Evolutionary conservation across 2,888 invertebrate species (phyloP).

Genomic region (Eilema sororculum): DNA sequence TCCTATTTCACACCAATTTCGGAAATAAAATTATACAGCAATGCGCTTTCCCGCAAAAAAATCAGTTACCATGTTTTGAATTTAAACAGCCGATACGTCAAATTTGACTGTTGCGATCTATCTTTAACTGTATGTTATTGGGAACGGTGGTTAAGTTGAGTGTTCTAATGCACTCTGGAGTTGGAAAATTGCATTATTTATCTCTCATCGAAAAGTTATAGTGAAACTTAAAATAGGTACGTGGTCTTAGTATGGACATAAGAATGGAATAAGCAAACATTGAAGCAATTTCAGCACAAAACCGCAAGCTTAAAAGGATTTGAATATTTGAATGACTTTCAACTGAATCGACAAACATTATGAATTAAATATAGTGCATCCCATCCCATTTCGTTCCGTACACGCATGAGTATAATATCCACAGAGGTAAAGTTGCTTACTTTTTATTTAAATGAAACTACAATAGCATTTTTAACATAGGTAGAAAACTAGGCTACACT

Average conservation of each 20-base stretch:
- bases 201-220: background rate
- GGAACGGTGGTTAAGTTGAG: too few relatives aligned
- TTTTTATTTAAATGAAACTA: background rate
- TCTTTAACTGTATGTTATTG: too few relatives aligned
- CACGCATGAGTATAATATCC: slow-evolving; percentile 1
- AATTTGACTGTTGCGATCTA: too few relatives aligned
- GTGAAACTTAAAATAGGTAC: background rate
- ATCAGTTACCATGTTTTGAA: too few relatives aligned
- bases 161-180: too few relatives aligned
- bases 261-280: slow-evolving; percentile 12
- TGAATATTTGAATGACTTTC: slow-evolving; percentile 10
- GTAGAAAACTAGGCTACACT: background rate
- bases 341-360: background rate
- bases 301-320: slow-evolving; percentile 15
- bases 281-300: slow-evolving; percentile 17
- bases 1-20: too few relatives aligned
- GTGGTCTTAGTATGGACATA: too few relatives aligned
- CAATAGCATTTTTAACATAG: background rate
- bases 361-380: slow-evolving; percentile 11
- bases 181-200: too few relatives aligned
- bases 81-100: too few relatives aligned
- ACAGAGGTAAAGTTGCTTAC: background rate
- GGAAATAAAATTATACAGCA: too few relatives aligned
- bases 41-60: too few relatives aligned
- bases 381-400: too few relatives aligned